These are phyloP conservation scores for Oryzias celebensis DNA, from an alignment of 2,113 vertebrate species.

Conservation along the genomic window DNA sequence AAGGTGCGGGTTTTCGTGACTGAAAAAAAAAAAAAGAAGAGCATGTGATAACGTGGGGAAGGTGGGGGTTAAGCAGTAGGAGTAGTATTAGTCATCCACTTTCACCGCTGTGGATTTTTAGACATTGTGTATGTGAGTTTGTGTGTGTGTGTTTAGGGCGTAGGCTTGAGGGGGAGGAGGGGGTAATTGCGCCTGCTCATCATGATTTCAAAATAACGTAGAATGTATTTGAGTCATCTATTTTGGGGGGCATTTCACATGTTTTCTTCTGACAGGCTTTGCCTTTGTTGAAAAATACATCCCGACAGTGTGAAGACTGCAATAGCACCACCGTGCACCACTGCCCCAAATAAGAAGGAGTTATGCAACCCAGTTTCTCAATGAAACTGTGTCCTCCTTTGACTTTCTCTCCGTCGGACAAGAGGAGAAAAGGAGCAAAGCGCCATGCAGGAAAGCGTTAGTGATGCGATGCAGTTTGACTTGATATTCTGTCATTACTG, in stretches of 20 bases:
- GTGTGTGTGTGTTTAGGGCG: too few relatives aligned
- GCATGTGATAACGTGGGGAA: constrained; percentile 10
- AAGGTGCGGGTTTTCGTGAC: not conserved
- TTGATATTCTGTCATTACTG: constrained; percentile 37
- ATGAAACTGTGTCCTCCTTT: constrained; percentile 18
- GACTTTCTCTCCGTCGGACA: constrained; percentile 31
- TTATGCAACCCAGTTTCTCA: constrained; percentile 36
- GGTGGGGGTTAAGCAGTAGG: constrained; percentile 8
- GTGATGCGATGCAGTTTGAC: constrained; percentile 49
- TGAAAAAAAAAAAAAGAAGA: not conserved
- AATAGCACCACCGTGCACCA: constrained; percentile 6
- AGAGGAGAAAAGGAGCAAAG: constrained; percentile 4
- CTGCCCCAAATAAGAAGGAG: constrained; percentile 36
- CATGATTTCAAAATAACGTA: constrained; percentile 2
- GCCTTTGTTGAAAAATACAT: not conserved
- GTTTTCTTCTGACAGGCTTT: too few relatives aligned
- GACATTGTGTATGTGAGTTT: not conserved
- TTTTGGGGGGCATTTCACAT: too few relatives aligned
- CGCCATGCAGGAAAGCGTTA: constrained; percentile 4
- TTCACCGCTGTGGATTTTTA: constrained; percentile 23
- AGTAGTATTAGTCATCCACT: constrained; percentile 59
- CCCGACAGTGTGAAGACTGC: not conserved
- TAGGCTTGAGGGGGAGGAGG: too few relatives aligned
- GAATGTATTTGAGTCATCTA: too few relatives aligned
- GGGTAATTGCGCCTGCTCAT: constrained; percentile 2